phyloP scores from a whole-genome alignment of 1,140 invertebrate genomes.

The Macrotrachela quadricornifera region DNA sequence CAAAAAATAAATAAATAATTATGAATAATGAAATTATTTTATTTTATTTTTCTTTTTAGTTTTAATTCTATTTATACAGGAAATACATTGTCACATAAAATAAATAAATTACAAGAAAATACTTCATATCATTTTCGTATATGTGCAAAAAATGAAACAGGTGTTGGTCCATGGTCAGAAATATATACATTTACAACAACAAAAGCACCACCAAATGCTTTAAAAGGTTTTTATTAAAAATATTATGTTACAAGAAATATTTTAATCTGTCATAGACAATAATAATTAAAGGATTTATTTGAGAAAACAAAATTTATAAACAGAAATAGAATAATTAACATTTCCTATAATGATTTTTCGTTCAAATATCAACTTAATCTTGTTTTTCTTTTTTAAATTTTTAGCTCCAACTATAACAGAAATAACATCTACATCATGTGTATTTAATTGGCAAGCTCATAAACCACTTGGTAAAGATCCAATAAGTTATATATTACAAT shows the following conservation, averaged over 20 bases:
- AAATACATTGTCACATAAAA: slow-evolving; percentile 23
- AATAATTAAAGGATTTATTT: no score
- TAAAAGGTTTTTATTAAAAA: no score
- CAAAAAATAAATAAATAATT: no score
- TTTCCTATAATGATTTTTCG: neutral
- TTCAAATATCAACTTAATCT: neutral
- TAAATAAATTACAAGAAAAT: slow-evolving; percentile 53
- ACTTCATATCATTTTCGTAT: slow-evolving; percentile 57
- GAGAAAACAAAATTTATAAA: no score
- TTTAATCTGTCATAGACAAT: no score
- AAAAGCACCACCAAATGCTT: slow-evolving; percentile 49
- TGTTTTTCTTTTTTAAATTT: neutral
- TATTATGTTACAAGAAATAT: no score
- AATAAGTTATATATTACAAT: slow-evolving; percentile 1
- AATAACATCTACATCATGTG: neutral
- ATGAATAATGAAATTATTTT: no score
- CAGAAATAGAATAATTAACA: no score
- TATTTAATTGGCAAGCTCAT: no score
- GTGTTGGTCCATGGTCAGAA: slow-evolving; percentile 51
- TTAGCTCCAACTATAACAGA: neutral
- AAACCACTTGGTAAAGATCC: neutral
- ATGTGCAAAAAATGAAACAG: slow-evolving; percentile 55
- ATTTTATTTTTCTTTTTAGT: no score
- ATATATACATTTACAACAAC: slow-evolving; percentile 44
- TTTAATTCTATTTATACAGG: no score